A percentile compares a stretch with the other conserved stretches of the same genome.
Evolutionary conservation across 1,140 invertebrate genomes (phyloP).

Genomic region (Holcopasites calliopsidis): DNA sequence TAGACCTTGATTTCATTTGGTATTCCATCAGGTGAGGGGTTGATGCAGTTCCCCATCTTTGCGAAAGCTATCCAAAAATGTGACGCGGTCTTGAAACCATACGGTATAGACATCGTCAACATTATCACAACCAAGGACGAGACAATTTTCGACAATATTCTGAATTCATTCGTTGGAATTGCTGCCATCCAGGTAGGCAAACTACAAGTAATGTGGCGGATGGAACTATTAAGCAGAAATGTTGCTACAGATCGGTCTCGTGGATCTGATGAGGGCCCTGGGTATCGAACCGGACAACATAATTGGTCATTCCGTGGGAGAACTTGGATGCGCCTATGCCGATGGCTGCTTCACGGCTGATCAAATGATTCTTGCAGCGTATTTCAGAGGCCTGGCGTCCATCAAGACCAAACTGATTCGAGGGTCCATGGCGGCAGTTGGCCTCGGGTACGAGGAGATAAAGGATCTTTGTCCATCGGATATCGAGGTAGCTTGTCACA

Average conservation of each 20-base stretch:
- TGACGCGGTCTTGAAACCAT: slow-evolving; percentile 80
- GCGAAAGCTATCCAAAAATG: slow-evolving; percentile 83
- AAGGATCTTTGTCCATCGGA: slow-evolving; percentile 78
- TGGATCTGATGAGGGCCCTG: slow-evolving; percentile 84
- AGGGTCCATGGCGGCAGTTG: slow-evolving; percentile 93
- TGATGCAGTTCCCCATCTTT: slow-evolving; percentile 85
- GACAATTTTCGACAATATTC: slow-evolving; percentile 81
- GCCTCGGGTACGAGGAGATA: slow-evolving; percentile 83
- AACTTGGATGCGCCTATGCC: slow-evolving; percentile 90
- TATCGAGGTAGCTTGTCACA: slow-evolving; percentile 87
- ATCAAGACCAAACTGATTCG: slow-evolving; percentile 87
- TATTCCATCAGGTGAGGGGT: slow-evolving; percentile 80
- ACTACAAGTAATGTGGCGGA: neutral
- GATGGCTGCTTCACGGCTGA: slow-evolving; percentile 90
- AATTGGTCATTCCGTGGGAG: slow-evolving; percentile 90
- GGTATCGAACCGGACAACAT: slow-evolving; percentile 87
- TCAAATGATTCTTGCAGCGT: slow-evolving; percentile 89
- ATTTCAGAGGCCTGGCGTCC: slow-evolving; percentile 92
- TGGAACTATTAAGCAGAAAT: neutral
- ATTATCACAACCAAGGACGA: slow-evolving; percentile 82
- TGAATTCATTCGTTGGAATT: slow-evolving; percentile 86
- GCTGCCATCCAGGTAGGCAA: slow-evolving; percentile 87
- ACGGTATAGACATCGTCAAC: slow-evolving; percentile 82
- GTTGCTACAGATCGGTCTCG: slow-evolving; percentile 83
- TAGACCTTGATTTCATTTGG: neutral